Evolutionary conservation across 2,888 invertebrate genomes (phyloP).

Genomic region (Ophonus ardosiacus): DNA sequence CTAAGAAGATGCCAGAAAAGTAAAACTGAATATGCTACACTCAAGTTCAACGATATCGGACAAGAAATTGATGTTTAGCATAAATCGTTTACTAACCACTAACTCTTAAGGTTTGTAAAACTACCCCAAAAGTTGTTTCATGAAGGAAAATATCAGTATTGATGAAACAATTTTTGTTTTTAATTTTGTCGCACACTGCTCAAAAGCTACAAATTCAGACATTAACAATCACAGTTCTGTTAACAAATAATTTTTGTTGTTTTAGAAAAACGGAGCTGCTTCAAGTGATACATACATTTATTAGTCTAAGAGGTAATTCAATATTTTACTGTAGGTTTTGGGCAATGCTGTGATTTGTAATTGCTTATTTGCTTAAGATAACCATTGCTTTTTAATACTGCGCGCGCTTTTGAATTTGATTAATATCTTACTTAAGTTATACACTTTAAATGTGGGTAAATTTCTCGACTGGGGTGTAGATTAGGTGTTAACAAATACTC

Average conservation of each 20-base stretch:
- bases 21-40: conserved; percentile 81
- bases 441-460: too few species aligned
- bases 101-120: conserved; percentile 54
- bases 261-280: conserved; percentile 86
- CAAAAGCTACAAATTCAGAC: conserved; percentile 58
- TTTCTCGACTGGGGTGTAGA: too few species aligned
- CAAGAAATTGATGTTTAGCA: conserved; percentile 83
- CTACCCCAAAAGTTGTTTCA: conserved; percentile 10
- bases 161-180: neutral
- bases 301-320: conserved; percentile 78
- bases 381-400: conserved; percentile 1
- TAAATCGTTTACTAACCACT: conserved; percentile 70
- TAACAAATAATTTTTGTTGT: conserved; percentile 72
- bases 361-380: conserved; percentile 16
- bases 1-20: conserved; percentile 71
- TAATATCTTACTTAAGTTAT: neutral
- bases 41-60: conserved; percentile 83
- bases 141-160: neutral
- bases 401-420: neutral
- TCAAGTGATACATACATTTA: conserved; percentile 93
- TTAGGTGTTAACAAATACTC: too few species aligned
- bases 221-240: conserved; percentile 26
- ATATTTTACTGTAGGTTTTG: conserved; percentile 66
- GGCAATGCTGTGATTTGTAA: conserved; percentile 55
- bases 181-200: conserved; percentile 46